Base-by-base conservation (phyloP, 2,797 vertebrate species). In the Parauchenoglanis ngamensis region DNA sequence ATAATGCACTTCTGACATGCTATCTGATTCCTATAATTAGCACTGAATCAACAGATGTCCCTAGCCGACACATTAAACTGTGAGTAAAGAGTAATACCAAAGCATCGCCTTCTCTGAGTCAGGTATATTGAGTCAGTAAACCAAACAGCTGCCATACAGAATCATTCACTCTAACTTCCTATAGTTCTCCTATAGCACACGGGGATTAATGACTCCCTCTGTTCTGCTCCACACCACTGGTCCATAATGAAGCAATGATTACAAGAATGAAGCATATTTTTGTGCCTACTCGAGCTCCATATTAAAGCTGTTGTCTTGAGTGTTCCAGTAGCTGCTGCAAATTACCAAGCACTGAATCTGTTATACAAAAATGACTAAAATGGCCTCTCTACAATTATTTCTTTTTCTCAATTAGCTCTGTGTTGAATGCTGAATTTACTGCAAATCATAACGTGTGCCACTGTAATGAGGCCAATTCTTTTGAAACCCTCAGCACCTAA, bases 191-290 rank as follows among this genome's bases (percentile, higher is more conserved):
- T 52, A n/a, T 63, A 76, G 72, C 80, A 56, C 59, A 28, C 31
- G 54, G 46, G 46, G 56, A 63, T 78, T 82, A 79, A 86, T 54
- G 70, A 76, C 59, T 85, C 68, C 21, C 79, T n/a, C 49, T 75
- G 44, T 46, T 65, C 84, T 61, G 73, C 84, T 87, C 46, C 49
- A 84, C 49, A 86, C 61, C 84, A 86, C 7, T 80, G 75, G 78
- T 87, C 83, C 80, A 11, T 75, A 80, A 85, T 84, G 76, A 90
- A 57, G 83, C 81, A 65, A 84, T 83, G 83, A 88, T 77, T 76
- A 54, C 75, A 83, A 82, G 49, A 85, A 63, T 19, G 28, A 82
- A 67, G 56, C 77, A 25, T 85, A 85, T 67, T 88, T 81, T 81
- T 31, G 57, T 85, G 77, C 63, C 65, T 85, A 73, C 67, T 79